phyloP scores from a whole-genome alignment of 2,888 invertebrate species.

The Helleia helle region DNA sequence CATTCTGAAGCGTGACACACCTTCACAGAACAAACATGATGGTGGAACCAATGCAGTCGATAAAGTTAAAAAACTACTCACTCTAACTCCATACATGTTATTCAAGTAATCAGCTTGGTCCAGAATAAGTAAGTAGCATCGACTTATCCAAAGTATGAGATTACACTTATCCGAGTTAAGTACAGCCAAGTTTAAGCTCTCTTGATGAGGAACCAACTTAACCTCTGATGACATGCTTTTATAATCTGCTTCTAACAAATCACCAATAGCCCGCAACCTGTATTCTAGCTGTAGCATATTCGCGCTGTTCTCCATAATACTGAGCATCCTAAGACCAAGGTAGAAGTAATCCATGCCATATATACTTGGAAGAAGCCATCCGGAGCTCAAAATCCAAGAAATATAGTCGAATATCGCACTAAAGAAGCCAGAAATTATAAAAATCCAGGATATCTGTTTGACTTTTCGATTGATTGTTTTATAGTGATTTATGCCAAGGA shows the following conservation, averaged over 20 bases:
- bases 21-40: no score
- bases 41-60: background rate
- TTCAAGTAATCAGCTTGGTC: conserved; percentile 22
- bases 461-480: conserved; percentile 15
- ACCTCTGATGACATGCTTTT: background rate
- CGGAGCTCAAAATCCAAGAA: conserved; percentile 10
- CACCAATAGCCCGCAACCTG: conserved; percentile 17
- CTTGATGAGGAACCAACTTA: background rate
- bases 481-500: conserved; percentile 15
- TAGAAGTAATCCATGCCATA: conserved; percentile 16
- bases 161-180: background rate
- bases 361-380: conserved; percentile 10
- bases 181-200: background rate
- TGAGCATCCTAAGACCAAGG: conserved; percentile 15
- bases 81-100: conserved; percentile 19
- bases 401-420: conserved; percentile 10
- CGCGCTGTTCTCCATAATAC: conserved; percentile 14
- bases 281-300: conserved; percentile 19
- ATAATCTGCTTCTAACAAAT: conserved; percentile 17
- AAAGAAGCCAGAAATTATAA: conserved; percentile 3
- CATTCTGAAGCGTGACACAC: no score
- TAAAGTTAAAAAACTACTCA: conserved; percentile 8
- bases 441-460: conserved; percentile 5
- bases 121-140: conserved; percentile 19
- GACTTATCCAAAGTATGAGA: conserved; percentile 15